Conservation (phyloP, 2,888 invertebrate genomes). For the Heliothis peltigera region DNA sequence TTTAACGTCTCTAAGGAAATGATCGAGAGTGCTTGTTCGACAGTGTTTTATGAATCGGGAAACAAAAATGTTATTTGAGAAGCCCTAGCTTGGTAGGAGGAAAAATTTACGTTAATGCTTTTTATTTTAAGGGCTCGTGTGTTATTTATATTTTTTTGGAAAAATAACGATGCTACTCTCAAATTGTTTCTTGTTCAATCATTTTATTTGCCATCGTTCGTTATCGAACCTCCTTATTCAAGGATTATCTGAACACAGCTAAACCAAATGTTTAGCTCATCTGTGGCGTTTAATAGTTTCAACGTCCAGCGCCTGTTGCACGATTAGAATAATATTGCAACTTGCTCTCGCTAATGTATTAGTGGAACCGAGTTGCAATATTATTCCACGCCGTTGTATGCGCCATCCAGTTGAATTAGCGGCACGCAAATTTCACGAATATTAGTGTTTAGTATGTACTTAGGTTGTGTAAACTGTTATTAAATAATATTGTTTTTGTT, state of each 20-base stretch:
- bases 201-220: too few relatives aligned
- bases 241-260: constrained; percentile 21
- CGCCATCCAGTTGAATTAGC: constrained; percentile 27
- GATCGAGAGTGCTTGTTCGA: constrained; percentile 49
- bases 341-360: constrained; percentile 35
- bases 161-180: not conserved
- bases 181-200: not conserved
- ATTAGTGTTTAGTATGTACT: constrained; percentile 36
- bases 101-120: not conserved
- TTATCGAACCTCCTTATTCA: constrained; percentile 22
- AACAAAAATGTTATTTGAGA: constrained; percentile 34
- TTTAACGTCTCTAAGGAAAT: constrained; percentile 61
- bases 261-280: constrained; percentile 49
- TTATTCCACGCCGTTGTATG: constrained; percentile 27
- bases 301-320: constrained; percentile 29
- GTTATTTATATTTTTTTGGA: not conserved
- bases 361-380: constrained; percentile 48
- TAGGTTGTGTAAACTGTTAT: constrained; percentile 29
- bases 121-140: not conserved
- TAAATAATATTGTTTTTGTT: constrained; percentile 22
- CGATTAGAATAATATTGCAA: constrained; percentile 57
- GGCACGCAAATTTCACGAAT: constrained; percentile 30
- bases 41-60: constrained; percentile 47
- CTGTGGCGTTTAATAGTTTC: constrained; percentile 48
- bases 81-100: not conserved